Percentiles rank a stretch among this genome's conserved stretches.
phyloP scores from a whole-genome alignment of 2,797 vertebrate species.

The Hyperoplus immaculatus region DNA sequence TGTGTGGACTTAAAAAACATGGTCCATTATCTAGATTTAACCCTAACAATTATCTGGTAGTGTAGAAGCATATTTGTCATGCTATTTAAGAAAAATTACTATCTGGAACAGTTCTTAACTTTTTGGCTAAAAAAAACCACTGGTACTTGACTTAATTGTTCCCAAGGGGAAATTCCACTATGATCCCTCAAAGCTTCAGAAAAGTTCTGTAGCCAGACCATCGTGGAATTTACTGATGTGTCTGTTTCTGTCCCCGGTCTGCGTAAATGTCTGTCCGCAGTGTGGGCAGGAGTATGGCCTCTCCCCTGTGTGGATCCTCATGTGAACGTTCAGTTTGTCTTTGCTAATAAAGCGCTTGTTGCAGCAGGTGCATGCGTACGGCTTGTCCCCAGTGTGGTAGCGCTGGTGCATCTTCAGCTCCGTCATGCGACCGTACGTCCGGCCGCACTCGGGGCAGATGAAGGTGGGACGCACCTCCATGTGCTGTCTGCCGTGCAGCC shows the following conservation, averaged over 20 bases:
- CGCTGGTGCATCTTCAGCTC: constrained; percentile 83
- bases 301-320: constrained; percentile 82
- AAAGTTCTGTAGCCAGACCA: background rate
- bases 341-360: constrained; percentile 79
- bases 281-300: constrained; percentile 77
- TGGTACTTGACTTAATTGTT: background rate
- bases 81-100: background rate
- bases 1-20: background rate
- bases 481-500: constrained; percentile 76
- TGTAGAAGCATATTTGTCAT: background rate
- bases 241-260: constrained; percentile 81
- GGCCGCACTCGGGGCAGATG: constrained; percentile 74
- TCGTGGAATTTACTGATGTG: constrained; percentile 78
- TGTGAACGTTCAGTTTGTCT: constrained; percentile 80
- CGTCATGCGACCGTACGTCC: constrained; percentile 78
- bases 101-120: background rate
- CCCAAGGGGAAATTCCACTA: no score
- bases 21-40: background rate
- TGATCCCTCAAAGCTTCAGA: background rate
- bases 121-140: constrained; percentile 40
- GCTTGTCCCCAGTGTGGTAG: constrained; percentile 81
- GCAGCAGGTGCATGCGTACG: constrained; percentile 76
- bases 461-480: constrained; percentile 76
- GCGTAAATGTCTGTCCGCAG: constrained; percentile 80
- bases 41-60: background rate